A percentile compares a stretch with the other conserved stretches of the same genome.
These are phyloP conservation scores for Cryptotis parvus DNA, from an alignment of 2,113 vertebrate genomes.

Conservation along the genomic window DNA sequence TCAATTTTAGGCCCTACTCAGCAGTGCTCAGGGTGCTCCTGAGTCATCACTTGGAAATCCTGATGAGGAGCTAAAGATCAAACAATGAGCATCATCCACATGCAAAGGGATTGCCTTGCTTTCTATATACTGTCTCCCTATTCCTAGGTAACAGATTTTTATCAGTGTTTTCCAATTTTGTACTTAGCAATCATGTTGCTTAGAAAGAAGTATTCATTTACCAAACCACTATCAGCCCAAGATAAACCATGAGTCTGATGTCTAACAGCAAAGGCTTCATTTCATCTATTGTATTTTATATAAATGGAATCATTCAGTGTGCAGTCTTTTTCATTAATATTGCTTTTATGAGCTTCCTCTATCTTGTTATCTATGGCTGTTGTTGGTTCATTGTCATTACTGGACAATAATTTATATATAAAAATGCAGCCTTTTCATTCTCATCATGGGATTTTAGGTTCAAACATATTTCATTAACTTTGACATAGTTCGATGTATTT, in stretches of 20 bases:
- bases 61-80: too few species aligned
- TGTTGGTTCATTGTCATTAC: neutral
- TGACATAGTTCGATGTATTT: neutral
- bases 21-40: too few species aligned
- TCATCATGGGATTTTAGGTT: neutral
- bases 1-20: too few species aligned
- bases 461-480: slow-evolving; percentile 38
- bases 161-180: neutral
- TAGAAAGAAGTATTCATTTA: neutral
- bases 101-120: too few species aligned
- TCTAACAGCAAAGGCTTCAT: neutral
- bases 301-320: neutral
- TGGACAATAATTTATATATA: neutral
- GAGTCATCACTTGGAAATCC: too few species aligned
- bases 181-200: neutral
- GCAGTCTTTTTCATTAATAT: neutral
- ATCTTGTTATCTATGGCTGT: neutral
- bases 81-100: too few species aligned
- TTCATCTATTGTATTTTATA: neutral
- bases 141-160: neutral
- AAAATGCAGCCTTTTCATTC: neutral
- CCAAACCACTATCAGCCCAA: neutral
- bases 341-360: neutral
- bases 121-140: too few species aligned
- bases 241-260: neutral